These are phyloP conservation scores for Equus quagga DNA, from an alignment of 2,113 vertebrate genomes.

Conservation along the genomic window DNA sequence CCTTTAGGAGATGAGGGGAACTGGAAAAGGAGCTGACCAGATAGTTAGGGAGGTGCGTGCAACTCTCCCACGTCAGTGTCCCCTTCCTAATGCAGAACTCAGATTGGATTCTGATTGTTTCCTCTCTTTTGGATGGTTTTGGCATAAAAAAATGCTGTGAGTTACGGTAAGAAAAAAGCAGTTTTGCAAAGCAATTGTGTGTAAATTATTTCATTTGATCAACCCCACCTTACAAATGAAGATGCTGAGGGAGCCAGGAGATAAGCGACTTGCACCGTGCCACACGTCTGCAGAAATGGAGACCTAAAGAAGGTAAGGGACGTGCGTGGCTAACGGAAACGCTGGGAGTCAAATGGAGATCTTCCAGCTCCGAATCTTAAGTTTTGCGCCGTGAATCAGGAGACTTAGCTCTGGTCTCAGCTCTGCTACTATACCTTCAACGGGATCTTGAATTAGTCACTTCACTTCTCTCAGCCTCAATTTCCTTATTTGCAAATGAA, in stretches of 20 bases:
- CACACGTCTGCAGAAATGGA: background rate
- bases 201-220: background rate
- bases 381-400: background rate
- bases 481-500: constrained; percentile 7
- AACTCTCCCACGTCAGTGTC: background rate
- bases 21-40: background rate
- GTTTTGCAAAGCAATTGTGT: background rate
- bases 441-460: background rate
- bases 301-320: background rate
- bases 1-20: background rate
- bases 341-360: background rate
- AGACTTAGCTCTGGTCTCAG: background rate
- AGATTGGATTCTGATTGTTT: background rate
- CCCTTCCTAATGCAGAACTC: background rate
- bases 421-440: background rate
- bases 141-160: background rate
- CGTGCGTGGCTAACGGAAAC: background rate
- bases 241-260: background rate
- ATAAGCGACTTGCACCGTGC: background rate
- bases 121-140: background rate
- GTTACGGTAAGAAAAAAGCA: background rate
- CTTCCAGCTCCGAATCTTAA: background rate
- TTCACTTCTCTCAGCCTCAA: background rate
- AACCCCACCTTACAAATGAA: background rate
- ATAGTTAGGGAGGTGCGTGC: rapidly evolving